Conservation (phyloP, 2,797 vertebrate species). For the Thamnophis elegans region DNA sequence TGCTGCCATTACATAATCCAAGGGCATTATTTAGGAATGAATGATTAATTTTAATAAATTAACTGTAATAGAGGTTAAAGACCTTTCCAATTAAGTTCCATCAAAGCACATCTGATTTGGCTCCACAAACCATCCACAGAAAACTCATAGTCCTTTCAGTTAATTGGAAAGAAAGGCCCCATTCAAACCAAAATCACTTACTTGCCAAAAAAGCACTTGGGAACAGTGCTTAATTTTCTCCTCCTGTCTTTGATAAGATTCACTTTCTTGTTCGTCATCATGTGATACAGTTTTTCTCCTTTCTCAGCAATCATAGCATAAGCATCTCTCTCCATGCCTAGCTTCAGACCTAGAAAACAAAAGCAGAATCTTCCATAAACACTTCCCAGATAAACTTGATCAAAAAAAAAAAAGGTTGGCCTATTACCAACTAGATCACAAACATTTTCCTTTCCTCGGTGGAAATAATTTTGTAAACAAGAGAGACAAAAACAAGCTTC, state of each 20-base stretch:
- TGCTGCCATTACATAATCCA: constrained; percentile 4
- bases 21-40: constrained; percentile 29
- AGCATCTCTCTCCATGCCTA: constrained; percentile 97
- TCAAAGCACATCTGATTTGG: constrained; percentile 47
- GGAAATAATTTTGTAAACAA: constrained; percentile 13
- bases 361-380: constrained; percentile 32
- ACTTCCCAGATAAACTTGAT: neutral
- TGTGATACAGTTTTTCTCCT: constrained; percentile 97
- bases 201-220: constrained; percentile 99
- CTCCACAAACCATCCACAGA: constrained; percentile 52
- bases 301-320: constrained; percentile 98
- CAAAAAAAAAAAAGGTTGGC: constrained; percentile 11
- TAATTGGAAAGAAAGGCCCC: constrained; percentile 48
- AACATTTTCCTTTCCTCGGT: neutral
- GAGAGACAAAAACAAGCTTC: neutral
- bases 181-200: constrained; percentile 77
- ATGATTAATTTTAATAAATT: constrained; percentile 49
- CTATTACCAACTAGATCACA: neutral
- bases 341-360: constrained; percentile 83
- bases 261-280: constrained; percentile 95
- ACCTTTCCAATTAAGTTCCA: constrained; percentile 51
- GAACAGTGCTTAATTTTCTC: constrained; percentile 92
- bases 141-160: constrained; percentile 52
- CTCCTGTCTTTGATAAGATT: constrained; percentile 95
- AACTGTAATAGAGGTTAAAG: constrained; percentile 41